These are phyloP conservation scores for Anguilla rostrata DNA, from an alignment of 2,113 vertebrate genomes.

Conservation along the genomic window DNA sequence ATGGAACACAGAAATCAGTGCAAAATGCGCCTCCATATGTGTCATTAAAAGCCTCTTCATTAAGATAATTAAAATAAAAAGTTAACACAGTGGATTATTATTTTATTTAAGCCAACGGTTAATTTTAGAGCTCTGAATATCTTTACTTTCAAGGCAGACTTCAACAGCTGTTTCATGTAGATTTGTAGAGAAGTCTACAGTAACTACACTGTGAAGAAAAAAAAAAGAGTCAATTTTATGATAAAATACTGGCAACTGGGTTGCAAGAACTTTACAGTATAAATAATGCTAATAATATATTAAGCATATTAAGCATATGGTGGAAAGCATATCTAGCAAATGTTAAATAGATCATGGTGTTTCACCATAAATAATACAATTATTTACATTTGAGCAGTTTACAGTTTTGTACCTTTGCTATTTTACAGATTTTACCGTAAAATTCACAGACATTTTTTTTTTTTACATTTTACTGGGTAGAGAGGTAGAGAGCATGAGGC, in stretches of 20 bases:
- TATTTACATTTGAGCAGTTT: too few species aligned
- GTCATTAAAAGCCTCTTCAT: conserved; percentile 1
- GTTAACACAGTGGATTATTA: not conserved
- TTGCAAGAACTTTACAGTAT: too few species aligned
- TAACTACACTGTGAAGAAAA: not conserved
- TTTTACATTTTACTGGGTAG: not conserved
- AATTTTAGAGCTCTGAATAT: not conserved
- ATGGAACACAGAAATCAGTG: not conserved
- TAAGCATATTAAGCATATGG: too few species aligned
- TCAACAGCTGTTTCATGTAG: not conserved
- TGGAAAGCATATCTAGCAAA: too few species aligned
- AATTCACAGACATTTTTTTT: too few species aligned
- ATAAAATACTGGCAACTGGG: too few species aligned
- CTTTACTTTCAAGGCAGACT: not conserved
- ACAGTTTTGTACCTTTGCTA: too few species aligned
- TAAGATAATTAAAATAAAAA: conserved; percentile 4
- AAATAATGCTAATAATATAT: too few species aligned
- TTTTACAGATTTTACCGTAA: too few species aligned
- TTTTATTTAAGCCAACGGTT: not conserved
- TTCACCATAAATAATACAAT: too few species aligned
- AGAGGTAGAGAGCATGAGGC: not conserved
- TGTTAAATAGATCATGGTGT: too few species aligned
- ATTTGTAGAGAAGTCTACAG: not conserved
- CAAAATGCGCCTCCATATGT: not conserved
- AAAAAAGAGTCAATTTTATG: too few species aligned